Conservation (phyloP, 1,140 invertebrate genomes). For the Armadillidium nasatum region DNA sequence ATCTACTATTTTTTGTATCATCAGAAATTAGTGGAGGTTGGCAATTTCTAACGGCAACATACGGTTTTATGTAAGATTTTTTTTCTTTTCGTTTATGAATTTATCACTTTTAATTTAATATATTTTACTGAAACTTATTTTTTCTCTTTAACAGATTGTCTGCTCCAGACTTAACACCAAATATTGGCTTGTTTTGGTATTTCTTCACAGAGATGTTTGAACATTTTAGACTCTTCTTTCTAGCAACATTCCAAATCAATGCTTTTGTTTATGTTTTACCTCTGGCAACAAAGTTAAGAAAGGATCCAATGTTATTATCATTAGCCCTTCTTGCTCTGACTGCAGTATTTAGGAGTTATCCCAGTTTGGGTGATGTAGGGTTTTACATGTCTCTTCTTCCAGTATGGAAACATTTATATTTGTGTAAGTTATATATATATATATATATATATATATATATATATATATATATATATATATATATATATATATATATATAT, state of each 20-base stretch:
- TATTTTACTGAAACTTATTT: constrained; percentile 29
- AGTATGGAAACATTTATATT: constrained; percentile 82
- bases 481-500: too few relatives aligned
- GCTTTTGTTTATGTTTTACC: constrained; percentile 87
- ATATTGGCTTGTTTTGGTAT: constrained; percentile 98
- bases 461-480: too few relatives aligned
- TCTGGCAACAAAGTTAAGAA: constrained; percentile 73
- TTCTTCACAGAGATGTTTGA: constrained; percentile 99
- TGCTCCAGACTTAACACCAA: constrained; percentile 90
- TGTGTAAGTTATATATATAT: constrained; percentile 61
- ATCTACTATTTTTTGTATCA: constrained; percentile 33
- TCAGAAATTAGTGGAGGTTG: constrained; percentile 36
- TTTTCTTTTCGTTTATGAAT: too few relatives aligned
- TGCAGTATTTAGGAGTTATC: constrained; percentile 94
- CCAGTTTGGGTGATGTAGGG: constrained; percentile 87
- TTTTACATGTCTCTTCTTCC: constrained; percentile 86
- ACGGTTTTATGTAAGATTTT: constrained; percentile 71
- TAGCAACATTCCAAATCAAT: constrained; percentile 96
- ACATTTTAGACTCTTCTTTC: constrained; percentile 90
- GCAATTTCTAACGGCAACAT: constrained; percentile 67
- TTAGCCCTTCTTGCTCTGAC: constrained; percentile 77
- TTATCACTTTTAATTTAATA: too few relatives aligned
- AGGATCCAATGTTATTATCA: constrained; percentile 79
- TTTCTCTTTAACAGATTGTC: constrained; percentile 59
- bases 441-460: too few relatives aligned